These are phyloP conservation scores for Nezara viridula DNA, from an alignment of 2,888 invertebrate species.

Conservation along the genomic window DNA sequence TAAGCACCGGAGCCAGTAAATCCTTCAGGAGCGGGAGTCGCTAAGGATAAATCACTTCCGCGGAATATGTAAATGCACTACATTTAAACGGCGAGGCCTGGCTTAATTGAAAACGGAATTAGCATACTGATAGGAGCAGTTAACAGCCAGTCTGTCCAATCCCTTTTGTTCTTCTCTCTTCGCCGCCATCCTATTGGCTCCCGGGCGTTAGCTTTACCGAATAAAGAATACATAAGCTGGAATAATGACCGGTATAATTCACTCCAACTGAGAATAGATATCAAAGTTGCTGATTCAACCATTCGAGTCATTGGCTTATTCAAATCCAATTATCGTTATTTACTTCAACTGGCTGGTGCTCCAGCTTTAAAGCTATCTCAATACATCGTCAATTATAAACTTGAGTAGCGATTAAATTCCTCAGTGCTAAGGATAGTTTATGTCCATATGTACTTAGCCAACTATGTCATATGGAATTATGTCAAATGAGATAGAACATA, in stretches of 20 bases:
- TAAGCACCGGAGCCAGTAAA: background rate
- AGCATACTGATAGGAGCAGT: conserved; percentile 36
- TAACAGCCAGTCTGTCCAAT: conserved; percentile 22
- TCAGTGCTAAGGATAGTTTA: too few species aligned
- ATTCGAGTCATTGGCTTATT: background rate
- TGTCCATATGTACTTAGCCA: too few species aligned
- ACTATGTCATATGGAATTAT: too few species aligned
- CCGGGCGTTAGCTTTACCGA: background rate
- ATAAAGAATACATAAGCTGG: background rate
- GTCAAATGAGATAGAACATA: too few species aligned
- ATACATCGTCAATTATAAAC: too few species aligned
- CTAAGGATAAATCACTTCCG: conserved; percentile 1
- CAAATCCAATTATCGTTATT: too few species aligned
- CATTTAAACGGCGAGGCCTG: background rate
- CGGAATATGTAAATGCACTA: conserved; percentile 33
- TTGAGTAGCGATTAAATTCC: too few species aligned
- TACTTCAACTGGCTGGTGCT: too few species aligned
- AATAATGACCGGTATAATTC: background rate
- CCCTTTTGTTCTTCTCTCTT: background rate
- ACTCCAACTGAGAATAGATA: background rate
- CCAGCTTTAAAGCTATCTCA: too few species aligned
- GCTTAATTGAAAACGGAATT: conserved; percentile 26
- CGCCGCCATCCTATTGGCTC: background rate
- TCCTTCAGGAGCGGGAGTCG: conserved; percentile 11
- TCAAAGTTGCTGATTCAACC: background rate